phyloP scores from a whole-genome alignment of 2,888 invertebrate species.

The Schizotus pectinicornis region DNA sequence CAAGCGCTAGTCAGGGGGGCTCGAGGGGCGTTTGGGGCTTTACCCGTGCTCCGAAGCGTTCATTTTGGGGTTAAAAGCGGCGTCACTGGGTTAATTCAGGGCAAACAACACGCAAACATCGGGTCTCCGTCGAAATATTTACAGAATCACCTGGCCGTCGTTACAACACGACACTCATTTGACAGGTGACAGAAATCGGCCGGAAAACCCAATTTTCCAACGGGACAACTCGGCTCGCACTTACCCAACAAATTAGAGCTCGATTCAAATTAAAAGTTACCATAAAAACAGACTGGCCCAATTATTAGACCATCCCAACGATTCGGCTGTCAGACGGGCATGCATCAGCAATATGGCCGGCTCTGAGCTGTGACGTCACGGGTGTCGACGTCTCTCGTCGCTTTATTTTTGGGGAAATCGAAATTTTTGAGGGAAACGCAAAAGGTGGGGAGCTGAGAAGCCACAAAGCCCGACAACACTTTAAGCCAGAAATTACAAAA shows the following conservation, averaged over 20 bases:
- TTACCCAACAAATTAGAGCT: conserved; percentile 17
- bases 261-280: conserved; percentile 32
- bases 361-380: conserved; percentile 43
- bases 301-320: conserved; percentile 49
- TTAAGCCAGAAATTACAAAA: not conserved
- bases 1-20: conserved; percentile 12
- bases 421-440: not conserved
- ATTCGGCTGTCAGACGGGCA: conserved; percentile 42
- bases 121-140: conserved; percentile 19
- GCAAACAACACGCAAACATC: conserved; percentile 38
- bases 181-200: conserved; percentile 44
- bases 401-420: not conserved
- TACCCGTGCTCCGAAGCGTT: conserved; percentile 84
- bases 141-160: conserved; percentile 45
- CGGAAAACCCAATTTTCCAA: not conserved
- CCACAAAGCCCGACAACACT: not conserved
- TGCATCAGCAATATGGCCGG: conserved; percentile 52
- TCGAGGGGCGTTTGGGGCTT: conserved; percentile 18
- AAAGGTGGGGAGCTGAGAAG: not conserved
- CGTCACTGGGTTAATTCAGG: conserved; percentile 45
- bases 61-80: conserved; percentile 58
- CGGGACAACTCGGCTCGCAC: conserved; percentile 6
- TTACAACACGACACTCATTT: conserved; percentile 44
- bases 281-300: conserved; percentile 40
- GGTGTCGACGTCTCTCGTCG: conserved; percentile 34